Conservation (phyloP, 2,797 vertebrate species). For the Mastacembelus armatus region DNA sequence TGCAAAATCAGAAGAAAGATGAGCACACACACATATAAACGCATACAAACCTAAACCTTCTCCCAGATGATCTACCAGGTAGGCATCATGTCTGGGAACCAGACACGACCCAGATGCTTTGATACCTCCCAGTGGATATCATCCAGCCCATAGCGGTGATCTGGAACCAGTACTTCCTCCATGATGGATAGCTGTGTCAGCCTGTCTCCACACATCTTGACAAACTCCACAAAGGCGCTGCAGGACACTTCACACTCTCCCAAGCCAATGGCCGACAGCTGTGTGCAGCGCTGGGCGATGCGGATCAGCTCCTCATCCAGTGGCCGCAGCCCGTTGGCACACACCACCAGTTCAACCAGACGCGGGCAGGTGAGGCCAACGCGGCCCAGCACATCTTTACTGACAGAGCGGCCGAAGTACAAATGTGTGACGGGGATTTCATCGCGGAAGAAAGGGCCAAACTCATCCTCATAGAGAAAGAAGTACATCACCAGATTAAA, state of each 20-base stretch:
- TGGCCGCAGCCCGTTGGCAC: constrained; percentile 93
- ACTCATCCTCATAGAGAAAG: constrained; percentile 97
- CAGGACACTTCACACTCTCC: constrained; percentile 98
- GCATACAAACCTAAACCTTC: constrained; percentile 3
- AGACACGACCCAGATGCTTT: constrained; percentile 94
- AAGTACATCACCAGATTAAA: constrained; percentile 99
- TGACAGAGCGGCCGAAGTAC: constrained; percentile 96
- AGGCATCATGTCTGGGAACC: constrained; percentile 99
- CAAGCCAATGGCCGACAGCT: constrained; percentile 92
- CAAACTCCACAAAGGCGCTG: constrained; percentile 98
- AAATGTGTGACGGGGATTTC: constrained; percentile 95
- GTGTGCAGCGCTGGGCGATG: constrained; percentile 94
- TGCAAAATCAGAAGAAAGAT: not conserved
- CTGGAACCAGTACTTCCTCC: constrained; percentile 97
- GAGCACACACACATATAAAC: not conserved
- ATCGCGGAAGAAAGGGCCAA: constrained; percentile 93
- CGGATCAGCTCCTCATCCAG: constrained; percentile 96
- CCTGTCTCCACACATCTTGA: constrained; percentile 95
- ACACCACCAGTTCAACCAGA: constrained; percentile 95
- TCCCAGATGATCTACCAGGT: constrained; percentile 87
- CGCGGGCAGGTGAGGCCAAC: constrained; percentile 95
- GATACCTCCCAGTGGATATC: constrained; percentile 98
- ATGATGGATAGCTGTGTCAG: constrained; percentile 96
- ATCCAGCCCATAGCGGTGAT: constrained; percentile 93
- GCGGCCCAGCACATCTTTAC: constrained; percentile 95